A percentile compares a stretch with the other conserved stretches of the same genome.
These are phyloP conservation scores for Glomeris maerens DNA, from an alignment of 1,140 invertebrate genomes.

Conservation along the genomic window DNA sequence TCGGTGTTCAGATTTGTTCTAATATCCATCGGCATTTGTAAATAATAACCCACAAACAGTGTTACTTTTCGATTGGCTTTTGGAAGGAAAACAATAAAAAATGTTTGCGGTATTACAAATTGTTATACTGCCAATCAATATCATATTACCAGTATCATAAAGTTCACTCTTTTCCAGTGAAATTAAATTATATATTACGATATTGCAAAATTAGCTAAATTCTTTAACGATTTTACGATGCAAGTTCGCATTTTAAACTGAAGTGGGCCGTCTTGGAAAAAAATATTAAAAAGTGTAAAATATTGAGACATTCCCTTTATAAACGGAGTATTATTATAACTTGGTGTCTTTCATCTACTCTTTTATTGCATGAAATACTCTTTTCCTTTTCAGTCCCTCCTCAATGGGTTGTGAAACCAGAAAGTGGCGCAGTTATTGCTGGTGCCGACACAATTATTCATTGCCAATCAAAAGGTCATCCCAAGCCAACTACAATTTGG, in stretches of 20 bases:
- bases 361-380: no score
- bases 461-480: slow-evolving; percentile 91
- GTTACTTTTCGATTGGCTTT: no score
- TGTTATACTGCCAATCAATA: not conserved
- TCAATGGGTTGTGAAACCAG: not conserved
- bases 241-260: not conserved
- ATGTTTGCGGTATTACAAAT: not conserved
- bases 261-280: not conserved
- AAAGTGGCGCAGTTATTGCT: slow-evolving; percentile 36
- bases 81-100: no score
- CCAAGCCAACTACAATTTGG: slow-evolving; percentile 86
- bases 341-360: no score
- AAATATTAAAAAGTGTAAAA: not conserved
- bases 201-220: no score
- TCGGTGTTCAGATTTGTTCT: not conserved
- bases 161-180: no score
- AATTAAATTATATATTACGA: no score
- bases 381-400: slow-evolving; percentile 9
- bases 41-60: no score
- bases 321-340: not conserved
- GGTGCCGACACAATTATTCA: slow-evolving; percentile 72
- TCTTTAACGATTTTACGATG: not conserved
- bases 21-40: not conserved
- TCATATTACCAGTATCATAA: not conserved
- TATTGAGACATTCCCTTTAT: not conserved